phyloP scores from a whole-genome alignment of 2,888 invertebrate species.

The Argyra leucocephala region DNA sequence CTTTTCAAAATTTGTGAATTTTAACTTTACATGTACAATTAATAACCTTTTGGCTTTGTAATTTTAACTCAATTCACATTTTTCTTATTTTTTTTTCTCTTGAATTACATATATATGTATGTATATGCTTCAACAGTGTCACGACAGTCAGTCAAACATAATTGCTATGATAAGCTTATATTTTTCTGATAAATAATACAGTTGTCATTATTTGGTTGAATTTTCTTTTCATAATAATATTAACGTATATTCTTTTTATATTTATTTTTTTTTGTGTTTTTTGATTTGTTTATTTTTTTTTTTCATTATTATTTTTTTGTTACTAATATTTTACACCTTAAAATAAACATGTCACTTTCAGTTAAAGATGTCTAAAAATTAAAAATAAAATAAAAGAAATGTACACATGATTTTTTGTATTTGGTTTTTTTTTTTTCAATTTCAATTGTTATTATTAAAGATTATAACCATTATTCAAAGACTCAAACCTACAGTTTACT shows the following conservation, averaged over 20 bases:
- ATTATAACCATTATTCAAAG: constrained; percentile 2
- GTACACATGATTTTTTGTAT: too few relatives aligned
- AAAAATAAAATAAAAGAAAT: not conserved
- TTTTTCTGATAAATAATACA: not conserved
- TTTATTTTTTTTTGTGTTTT: not conserved
- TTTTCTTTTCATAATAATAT: too few relatives aligned
- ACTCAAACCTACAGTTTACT: not conserved
- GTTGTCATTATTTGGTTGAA: not conserved
- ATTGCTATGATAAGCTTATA: not conserved
- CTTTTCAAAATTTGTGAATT: not conserved
- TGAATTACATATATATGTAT: not conserved
- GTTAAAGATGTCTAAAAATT: not conserved
- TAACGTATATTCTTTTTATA: too few relatives aligned
- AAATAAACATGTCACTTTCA: constrained; percentile 6
- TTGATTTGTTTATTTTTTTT: too few relatives aligned
- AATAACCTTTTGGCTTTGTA: not conserved
- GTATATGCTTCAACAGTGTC: not conserved
- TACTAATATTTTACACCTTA: not conserved
- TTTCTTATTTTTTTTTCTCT: not conserved
- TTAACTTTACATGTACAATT: not conserved
- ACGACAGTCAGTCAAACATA: not conserved
- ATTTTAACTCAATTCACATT: not conserved
- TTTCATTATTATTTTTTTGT: not conserved
- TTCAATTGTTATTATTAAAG: constrained; percentile 3
- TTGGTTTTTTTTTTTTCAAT: not conserved